phyloP scores from a whole-genome alignment of 1,140 invertebrate genomes.

The Trigoniulus corallinus region DNA sequence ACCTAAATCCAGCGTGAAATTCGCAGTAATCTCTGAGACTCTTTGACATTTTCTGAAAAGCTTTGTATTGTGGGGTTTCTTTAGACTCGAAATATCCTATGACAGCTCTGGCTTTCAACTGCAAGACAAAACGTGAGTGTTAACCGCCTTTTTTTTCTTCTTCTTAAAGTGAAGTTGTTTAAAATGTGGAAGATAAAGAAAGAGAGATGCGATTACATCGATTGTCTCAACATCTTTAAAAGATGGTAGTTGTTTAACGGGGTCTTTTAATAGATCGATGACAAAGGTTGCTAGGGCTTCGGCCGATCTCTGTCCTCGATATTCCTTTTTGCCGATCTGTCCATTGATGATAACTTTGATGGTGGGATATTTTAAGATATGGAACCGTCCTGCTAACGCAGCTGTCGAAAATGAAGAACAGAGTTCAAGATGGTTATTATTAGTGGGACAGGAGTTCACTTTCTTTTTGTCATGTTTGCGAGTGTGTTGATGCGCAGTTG shows the following conservation, averaged over 20 bases:
- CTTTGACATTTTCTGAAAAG: slow-evolving; percentile 59
- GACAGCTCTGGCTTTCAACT: slow-evolving; percentile 68
- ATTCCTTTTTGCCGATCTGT: slow-evolving; percentile 82
- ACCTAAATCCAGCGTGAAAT: slow-evolving; percentile 81
- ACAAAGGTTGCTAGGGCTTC: slow-evolving; percentile 80
- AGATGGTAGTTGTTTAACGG: slow-evolving; percentile 58
- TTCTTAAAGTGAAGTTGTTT: slow-evolving; percentile 4
- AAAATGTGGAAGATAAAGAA: background rate
- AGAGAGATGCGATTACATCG: slow-evolving; percentile 36
- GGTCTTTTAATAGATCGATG: slow-evolving; percentile 72
- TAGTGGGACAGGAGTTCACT: slow-evolving; percentile 2
- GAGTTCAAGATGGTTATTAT: no score
- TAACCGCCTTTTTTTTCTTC: background rate
- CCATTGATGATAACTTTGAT: slow-evolving; percentile 92
- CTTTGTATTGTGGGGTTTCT: slow-evolving; percentile 45
- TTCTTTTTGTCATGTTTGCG: background rate
- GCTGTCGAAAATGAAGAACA: slow-evolving; percentile 31
- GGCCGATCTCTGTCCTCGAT: slow-evolving; percentile 60
- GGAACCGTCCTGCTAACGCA: slow-evolving; percentile 68
- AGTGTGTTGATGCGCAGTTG: background rate
- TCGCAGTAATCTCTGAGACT: slow-evolving; percentile 90
- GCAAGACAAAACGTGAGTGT: slow-evolving; percentile 17
- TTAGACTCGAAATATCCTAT: slow-evolving; percentile 83
- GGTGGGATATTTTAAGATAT: slow-evolving; percentile 97
- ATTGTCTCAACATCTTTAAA: slow-evolving; percentile 57